Conservation (phyloP, 2,797 vertebrate genomes). For the Mus spretus region DNA sequence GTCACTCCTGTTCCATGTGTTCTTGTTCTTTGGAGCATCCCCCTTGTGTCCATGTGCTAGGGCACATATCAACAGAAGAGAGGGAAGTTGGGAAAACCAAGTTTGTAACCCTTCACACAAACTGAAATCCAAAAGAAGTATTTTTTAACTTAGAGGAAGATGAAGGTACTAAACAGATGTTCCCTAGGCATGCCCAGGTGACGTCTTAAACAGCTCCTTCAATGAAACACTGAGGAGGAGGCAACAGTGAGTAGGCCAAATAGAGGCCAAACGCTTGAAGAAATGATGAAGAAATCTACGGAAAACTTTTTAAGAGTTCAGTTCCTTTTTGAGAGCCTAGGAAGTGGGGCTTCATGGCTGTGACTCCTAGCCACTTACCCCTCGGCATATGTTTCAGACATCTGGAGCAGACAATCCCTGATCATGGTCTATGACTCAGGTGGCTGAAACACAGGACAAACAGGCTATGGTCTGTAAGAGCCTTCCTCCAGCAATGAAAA, state of each 20-base stretch:
- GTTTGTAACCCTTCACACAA: neutral
- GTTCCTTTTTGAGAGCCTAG: slow-evolving; percentile 88
- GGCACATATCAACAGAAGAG: neutral
- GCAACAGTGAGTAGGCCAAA: slow-evolving; percentile 88
- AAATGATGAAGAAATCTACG: slow-evolving; percentile 88
- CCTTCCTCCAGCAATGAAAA: slow-evolving; percentile 88
- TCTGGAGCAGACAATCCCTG: slow-evolving; percentile 91
- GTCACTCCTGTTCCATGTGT: neutral
- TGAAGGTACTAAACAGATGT: neutral
- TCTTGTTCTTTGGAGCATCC: neutral
- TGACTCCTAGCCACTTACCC: slow-evolving; percentile 90
- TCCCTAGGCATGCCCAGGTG: slow-evolving; percentile 46
- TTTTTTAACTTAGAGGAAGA: neutral
- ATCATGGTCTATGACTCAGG: slow-evolving; percentile 92
- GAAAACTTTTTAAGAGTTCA: slow-evolving; percentile 89
- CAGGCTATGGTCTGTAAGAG: slow-evolving; percentile 90
- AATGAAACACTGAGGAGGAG: slow-evolving; percentile 86
- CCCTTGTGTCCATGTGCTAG: neutral
- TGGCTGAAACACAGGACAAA: slow-evolving; percentile 93
- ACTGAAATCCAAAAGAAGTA: neutral
- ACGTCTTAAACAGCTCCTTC: slow-evolving; percentile 86
- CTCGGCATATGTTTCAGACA: slow-evolving; percentile 97
- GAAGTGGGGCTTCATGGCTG: slow-evolving; percentile 93
- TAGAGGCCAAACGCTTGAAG: slow-evolving; percentile 90
- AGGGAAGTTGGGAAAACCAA: neutral